phyloP scores from a whole-genome alignment of 2,888 invertebrate genomes.

The Fragum fragum region DNA sequence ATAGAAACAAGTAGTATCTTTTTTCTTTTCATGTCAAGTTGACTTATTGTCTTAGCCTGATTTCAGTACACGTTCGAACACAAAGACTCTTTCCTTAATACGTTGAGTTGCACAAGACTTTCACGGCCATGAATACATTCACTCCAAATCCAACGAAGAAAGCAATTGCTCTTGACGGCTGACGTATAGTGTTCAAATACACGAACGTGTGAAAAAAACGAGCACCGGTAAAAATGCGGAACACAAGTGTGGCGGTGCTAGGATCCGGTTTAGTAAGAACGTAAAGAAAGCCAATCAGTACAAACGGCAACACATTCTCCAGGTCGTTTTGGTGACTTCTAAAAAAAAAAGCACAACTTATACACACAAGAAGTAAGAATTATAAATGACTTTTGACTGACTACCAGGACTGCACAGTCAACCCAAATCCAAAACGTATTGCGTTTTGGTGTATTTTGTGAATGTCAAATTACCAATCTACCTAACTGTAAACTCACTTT shows the following conservation, averaged over 20 bases:
- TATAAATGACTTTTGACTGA: too few species aligned
- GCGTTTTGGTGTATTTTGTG: too few species aligned
- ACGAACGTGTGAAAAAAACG: slow-evolving; percentile 90
- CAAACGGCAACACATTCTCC: slow-evolving; percentile 91
- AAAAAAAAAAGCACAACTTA: slow-evolving; percentile 80
- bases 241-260: slow-evolving; percentile 88
- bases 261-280: slow-evolving; percentile 89
- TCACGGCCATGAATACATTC: slow-evolving; percentile 88
- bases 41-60: too few species aligned
- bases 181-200: slow-evolving; percentile 90
- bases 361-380: too few species aligned
- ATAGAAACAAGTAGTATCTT: too few species aligned
- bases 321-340: slow-evolving; percentile 92
- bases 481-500: too few species aligned
- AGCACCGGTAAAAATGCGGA: slow-evolving; percentile 89
- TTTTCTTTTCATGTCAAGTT: too few species aligned
- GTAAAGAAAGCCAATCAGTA: slow-evolving; percentile 90
- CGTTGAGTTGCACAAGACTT: neutral
- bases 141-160: slow-evolving; percentile 87
- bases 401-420: too few species aligned
- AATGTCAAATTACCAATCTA: too few species aligned
- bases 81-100: neutral
- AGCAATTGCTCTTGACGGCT: slow-evolving; percentile 88
- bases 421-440: too few species aligned
- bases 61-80: too few species aligned